Evolutionary conservation across 2,113 vertebrate species (phyloP).

Genomic region (Mastomys coucha): DNA sequence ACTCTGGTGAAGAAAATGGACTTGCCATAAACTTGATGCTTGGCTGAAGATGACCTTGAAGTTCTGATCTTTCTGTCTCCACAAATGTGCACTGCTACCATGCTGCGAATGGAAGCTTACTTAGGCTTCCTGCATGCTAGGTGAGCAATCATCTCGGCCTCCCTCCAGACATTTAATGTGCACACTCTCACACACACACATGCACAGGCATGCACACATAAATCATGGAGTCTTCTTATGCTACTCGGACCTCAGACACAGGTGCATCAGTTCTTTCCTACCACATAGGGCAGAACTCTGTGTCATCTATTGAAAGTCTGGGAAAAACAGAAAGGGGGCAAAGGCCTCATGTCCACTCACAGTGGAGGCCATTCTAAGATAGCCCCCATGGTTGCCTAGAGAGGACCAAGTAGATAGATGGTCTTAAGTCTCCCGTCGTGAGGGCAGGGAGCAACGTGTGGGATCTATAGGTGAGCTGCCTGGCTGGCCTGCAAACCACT

Average conservation of each 20-base stretch:
- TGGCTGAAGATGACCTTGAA: background rate
- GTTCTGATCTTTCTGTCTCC: background rate
- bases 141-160: background rate
- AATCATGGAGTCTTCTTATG: background rate
- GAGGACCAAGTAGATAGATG: background rate
- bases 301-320: background rate
- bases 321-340: background rate
- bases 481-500: background rate
- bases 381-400: background rate
- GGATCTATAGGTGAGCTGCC: conserved; percentile 6
- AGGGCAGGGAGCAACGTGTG: background rate
- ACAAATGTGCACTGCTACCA: background rate
- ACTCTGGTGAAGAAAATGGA: background rate
- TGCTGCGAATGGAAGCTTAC: background rate
- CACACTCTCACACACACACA: background rate
- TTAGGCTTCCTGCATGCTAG: background rate
- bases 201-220: background rate
- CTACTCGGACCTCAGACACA: background rate
- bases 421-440: background rate
- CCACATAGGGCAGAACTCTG: background rate
- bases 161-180: background rate
- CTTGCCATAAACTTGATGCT: background rate
- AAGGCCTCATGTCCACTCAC: background rate
- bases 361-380: background rate
- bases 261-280: background rate